phyloP scores from a whole-genome alignment of 1,140 invertebrate species.

The Pentalonia nigronervosa region DNA sequence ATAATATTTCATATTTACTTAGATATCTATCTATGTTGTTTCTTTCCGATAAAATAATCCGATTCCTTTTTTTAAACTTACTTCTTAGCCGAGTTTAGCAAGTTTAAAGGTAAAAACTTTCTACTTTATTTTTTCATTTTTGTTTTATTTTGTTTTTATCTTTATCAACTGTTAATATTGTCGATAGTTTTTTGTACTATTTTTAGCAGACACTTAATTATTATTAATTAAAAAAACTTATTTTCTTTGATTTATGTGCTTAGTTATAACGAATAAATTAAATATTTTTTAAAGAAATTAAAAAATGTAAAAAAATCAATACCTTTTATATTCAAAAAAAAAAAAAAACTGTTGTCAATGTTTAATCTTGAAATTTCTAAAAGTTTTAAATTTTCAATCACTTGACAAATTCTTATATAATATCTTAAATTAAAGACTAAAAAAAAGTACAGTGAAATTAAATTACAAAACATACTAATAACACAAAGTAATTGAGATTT shows the following conservation, averaged over 20 bases:
- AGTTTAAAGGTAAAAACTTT: neutral
- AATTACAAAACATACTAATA: neutral
- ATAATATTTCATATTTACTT: neutral
- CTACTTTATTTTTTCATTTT: neutral
- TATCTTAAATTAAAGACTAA: neutral
- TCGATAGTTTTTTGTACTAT: neutral
- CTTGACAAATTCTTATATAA: neutral
- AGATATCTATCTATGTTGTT: neutral
- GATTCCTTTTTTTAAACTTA: neutral
- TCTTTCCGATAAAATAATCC: neutral
- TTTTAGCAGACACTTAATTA: neutral
- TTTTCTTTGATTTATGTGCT: neutral
- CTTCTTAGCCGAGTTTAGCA: neutral
- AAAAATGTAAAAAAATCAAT: neutral
- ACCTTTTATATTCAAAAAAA: neutral
- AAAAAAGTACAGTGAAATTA: neutral
- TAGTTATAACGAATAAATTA: neutral
- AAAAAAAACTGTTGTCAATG: neutral
- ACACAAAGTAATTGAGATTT: neutral
- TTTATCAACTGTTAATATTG: neutral
- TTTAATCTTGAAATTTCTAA: neutral
- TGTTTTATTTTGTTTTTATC: neutral
- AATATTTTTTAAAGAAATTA: neutral
- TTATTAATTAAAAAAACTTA: conserved; percentile 14
- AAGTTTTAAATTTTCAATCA: neutral